Evolutionary conservation across 2,797 vertebrate species (phyloP), one percentile per base, ranked within the genome.

Genomic region (Acrossocheilus wenchowensis): DNA sequence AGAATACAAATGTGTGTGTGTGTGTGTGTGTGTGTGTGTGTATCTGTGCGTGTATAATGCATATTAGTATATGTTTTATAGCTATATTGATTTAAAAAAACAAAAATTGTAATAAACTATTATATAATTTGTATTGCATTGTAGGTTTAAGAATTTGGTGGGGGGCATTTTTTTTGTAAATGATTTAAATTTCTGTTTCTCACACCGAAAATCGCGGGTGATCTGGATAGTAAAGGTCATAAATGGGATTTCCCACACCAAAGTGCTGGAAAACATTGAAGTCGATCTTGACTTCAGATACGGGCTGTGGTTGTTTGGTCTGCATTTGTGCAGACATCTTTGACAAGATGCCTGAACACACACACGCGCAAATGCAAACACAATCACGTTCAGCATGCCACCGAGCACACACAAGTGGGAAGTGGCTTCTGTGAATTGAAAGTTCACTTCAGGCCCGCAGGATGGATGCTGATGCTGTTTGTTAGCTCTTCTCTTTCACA

Each of bases 391-490:
- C 48, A 21, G 64, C 62, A 14, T 78, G 83, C 74, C 74, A 43
- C 43, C 36, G 60, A 45, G 81, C 73, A 17, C 43, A 73, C 41
- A 71, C 30, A 87, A 78, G 50, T 79, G 54, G 79, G 77, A 73
- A 80, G 68, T 85, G 83, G 39, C 36, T 78, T 78, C 43, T 48
- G 57, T 43, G 60, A 57, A 57, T 62, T 69, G 41, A 43, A 69
- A 85, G 78, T 68, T 73, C 15, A 78, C 50, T 72, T 78, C 9
- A 64, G 66, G 45, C 69, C 78, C 60, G 66, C 41, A 57, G 81
- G 78, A 90, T 75, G 88, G 87, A 88, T 77, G 80, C 81, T 71
- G 78, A 71, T 87, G 81, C 48, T 84, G 72, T 90, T 90, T 87
- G 74, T 81, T 84, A 84, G 68, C 84, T 87, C 79, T 54, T 77